These are phyloP conservation scores for Heliangelus exortis DNA, from an alignment of 2,797 vertebrate genomes.

Conservation along the genomic window DNA sequence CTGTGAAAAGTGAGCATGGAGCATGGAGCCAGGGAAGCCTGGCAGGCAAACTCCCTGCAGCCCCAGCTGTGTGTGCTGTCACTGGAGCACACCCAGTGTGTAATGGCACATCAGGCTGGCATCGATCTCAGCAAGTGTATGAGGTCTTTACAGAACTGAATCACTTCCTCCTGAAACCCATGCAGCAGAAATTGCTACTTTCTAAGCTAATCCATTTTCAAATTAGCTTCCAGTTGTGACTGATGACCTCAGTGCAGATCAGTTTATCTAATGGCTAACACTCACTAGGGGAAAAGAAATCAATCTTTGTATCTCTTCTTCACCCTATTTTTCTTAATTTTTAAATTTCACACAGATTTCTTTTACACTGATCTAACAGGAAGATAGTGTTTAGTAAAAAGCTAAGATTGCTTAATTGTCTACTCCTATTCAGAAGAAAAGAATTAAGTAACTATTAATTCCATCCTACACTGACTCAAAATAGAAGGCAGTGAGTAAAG, in stretches of 20 bases:
- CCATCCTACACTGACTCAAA: background rate
- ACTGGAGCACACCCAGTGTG: constrained; percentile 72
- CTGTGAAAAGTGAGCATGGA: constrained; percentile 58
- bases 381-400: constrained; percentile 46
- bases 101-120: constrained; percentile 80
- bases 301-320: constrained; percentile 27
- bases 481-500: background rate
- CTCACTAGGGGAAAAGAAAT: constrained; percentile 62
- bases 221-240: constrained; percentile 79
- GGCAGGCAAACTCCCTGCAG: constrained; percentile 39
- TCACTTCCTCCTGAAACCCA: constrained; percentile 66
- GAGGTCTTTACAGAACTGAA: constrained; percentile 73
- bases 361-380: constrained; percentile 7
- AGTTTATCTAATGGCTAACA: constrained; percentile 67
- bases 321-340: constrained; percentile 16
- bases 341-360: constrained; percentile 13
- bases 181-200: constrained; percentile 76
- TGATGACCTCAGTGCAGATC: constrained; percentile 77
- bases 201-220: constrained; percentile 78
- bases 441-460: background rate
- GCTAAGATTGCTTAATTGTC: constrained; percentile 16
- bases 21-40: constrained; percentile 40
- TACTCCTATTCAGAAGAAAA: constrained; percentile 9
- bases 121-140: constrained; percentile 77
- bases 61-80: constrained; percentile 64